Percentiles rank a stretch among this genome's conserved stretches.
Evolutionary conservation across 64 coral and sea anemone species (phyloP).

Genomic region (Catalaphyllia jardinei): DNA sequence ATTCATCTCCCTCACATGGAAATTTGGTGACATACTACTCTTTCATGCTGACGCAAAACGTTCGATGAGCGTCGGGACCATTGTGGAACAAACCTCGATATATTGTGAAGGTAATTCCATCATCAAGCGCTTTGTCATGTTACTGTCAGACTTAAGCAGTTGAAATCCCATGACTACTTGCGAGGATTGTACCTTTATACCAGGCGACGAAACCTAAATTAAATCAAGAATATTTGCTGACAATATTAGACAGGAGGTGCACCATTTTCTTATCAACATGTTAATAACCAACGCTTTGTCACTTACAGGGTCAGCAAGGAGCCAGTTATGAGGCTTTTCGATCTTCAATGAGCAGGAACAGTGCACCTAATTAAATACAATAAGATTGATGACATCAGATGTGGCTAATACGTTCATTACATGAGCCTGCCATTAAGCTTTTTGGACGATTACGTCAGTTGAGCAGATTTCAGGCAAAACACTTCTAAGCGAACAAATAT

Average conservation of each 20-base stretch:
- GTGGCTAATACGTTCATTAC: too few relatives aligned
- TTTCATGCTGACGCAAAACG: neutral
- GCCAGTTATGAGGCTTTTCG: conserved; percentile 57
- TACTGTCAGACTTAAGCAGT: neutral
- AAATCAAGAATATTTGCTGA: neutral
- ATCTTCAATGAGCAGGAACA: conserved; percentile 51
- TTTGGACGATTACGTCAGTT: too few relatives aligned
- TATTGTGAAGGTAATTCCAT: conserved; percentile 1
- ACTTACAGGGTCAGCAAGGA: conserved; percentile 55
- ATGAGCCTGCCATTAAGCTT: too few relatives aligned
- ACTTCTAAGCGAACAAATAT: too few relatives aligned
- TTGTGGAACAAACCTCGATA: neutral
- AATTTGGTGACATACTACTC: too few relatives aligned
- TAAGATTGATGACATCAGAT: neutral
- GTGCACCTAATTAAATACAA: conserved; percentile 26
- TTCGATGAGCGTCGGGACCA: neutral
- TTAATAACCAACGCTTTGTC: neutral
- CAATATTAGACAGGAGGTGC: neutral
- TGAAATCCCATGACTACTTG: conserved; percentile 49
- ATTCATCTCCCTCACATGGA: too few relatives aligned
- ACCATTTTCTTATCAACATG: neutral
- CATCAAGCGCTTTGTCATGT: conserved; percentile 9
- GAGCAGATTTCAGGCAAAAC: too few relatives aligned
- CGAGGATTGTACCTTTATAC: conserved; percentile 35
- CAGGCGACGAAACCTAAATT: conserved; percentile 23